Evolutionary conservation across 1,140 invertebrate genomes (phyloP).

Genomic region (Sminthurinus signatus): DNA sequence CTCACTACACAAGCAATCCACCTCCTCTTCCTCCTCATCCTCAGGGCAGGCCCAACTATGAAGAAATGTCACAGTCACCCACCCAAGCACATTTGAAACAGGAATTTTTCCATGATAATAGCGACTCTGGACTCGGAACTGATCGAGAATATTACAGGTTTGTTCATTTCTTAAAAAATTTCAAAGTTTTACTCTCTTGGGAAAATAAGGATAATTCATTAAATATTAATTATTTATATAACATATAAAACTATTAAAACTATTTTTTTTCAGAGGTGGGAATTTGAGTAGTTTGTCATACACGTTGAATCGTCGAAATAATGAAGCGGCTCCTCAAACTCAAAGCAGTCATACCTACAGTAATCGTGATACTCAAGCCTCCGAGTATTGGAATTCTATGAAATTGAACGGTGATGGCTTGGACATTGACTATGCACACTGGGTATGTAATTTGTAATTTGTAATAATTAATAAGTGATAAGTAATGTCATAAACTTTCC

Average conservation of each 20-base stretch:
- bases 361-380: neutral
- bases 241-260: neutral
- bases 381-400: neutral
- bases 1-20: too few species aligned
- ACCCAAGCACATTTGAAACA: constrained; percentile 33
- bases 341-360: neutral
- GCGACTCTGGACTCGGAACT: constrained; percentile 43
- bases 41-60: constrained; percentile 16
- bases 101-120: constrained; percentile 41
- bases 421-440: too few species aligned
- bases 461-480: too few species aligned
- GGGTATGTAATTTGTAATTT: too few species aligned
- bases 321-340: neutral
- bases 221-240: constrained; percentile 6
- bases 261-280: constrained; percentile 16
- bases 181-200: too few species aligned
- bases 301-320: constrained; percentile 8
- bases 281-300: constrained; percentile 33
- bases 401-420: too few species aligned
- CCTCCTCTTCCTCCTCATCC: too few species aligned
- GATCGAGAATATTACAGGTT: constrained; percentile 42
- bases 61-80: constrained; percentile 23
- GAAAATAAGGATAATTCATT: neutral
- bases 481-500: too few species aligned
- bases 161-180: too few species aligned